Conservation (phyloP, 2,888 invertebrate species). For the Hyppa rectilinea region DNA sequence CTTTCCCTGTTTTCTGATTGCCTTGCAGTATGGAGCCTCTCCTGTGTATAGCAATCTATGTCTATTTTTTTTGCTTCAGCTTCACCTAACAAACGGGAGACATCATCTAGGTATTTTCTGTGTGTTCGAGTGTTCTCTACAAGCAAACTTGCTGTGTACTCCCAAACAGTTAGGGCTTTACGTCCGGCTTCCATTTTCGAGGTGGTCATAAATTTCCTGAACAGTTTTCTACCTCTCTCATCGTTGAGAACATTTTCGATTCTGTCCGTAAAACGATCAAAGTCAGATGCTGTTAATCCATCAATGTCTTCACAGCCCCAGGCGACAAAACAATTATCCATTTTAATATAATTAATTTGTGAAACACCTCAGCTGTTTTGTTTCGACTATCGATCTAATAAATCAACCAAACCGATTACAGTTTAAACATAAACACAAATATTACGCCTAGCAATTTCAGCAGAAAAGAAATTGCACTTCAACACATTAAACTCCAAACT, state of each 20-base stretch:
- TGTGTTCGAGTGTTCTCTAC: no score
- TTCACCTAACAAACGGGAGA: conserved; percentile 81
- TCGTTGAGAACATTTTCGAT: conserved; percentile 88
- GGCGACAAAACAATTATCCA: conserved; percentile 88
- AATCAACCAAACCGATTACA: conserved; percentile 46
- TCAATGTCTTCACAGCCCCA: conserved; percentile 87
- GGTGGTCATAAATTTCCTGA: conserved; percentile 87
- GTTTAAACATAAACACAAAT: conserved; percentile 37
- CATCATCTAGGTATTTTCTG: conserved; percentile 76
- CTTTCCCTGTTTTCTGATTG: conserved; percentile 81
- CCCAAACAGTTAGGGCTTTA: conserved; percentile 84
- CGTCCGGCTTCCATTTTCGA: conserved; percentile 84
- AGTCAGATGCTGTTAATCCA: conserved; percentile 85
- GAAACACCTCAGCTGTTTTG: conserved; percentile 70
- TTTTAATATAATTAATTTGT: conserved; percentile 79
- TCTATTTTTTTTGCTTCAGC: conserved; percentile 85
- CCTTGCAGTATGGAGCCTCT: conserved; percentile 79
- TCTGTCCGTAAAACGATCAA: conserved; percentile 88
- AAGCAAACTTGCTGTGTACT: conserved; percentile 82
- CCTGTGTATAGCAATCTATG: conserved; percentile 85
- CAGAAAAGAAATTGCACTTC: conserved; percentile 13
- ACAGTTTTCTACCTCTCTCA: conserved; percentile 85
- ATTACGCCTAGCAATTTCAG: no score
- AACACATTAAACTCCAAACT: conserved; percentile 17
- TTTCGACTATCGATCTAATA: conserved; percentile 78